Conservation (phyloP, 2,113 vertebrate species). For the Calypte anna region DNA sequence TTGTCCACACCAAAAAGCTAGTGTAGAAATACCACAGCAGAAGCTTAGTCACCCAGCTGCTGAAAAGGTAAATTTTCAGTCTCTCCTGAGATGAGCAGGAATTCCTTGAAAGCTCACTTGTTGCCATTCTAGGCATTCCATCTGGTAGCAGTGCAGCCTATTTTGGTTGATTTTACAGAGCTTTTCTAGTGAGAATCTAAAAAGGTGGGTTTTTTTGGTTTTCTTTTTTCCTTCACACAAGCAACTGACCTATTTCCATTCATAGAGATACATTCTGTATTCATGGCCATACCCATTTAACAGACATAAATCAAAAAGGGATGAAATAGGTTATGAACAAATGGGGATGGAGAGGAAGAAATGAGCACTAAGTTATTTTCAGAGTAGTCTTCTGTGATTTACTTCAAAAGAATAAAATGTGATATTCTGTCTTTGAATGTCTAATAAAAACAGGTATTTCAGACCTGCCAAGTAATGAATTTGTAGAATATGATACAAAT, state of each 20-base stretch:
- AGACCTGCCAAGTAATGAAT: conserved; percentile 63
- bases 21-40: not conserved
- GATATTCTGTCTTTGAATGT: conserved; percentile 61
- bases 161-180: conserved; percentile 60
- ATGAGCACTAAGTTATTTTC: not conserved
- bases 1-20: not conserved
- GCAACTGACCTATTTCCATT: conserved; percentile 70
- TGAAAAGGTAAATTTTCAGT: not conserved
- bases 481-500: conserved; percentile 48
- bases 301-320: conserved; percentile 62
- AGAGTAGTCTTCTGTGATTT: conserved; percentile 44
- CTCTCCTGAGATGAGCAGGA: not conserved
- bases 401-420: conserved; percentile 69
- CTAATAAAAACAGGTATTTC: conserved; percentile 69
- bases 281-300: conserved; percentile 41
- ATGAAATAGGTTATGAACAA: conserved; percentile 61
- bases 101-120: not conserved
- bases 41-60: not conserved
- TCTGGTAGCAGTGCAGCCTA: not conserved
- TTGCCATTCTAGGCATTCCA: conserved; percentile 38
- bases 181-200: conserved; percentile 35
- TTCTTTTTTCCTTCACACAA: not conserved
- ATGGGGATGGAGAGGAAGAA: not conserved
- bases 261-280: conserved; percentile 53
- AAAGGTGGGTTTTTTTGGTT: not conserved